Percentiles rank a stretch among this genome's conserved stretches.
Evolutionary conservation across 2,113 vertebrate genomes (phyloP).

Genomic region (Picathartes gymnocephalus): DNA sequence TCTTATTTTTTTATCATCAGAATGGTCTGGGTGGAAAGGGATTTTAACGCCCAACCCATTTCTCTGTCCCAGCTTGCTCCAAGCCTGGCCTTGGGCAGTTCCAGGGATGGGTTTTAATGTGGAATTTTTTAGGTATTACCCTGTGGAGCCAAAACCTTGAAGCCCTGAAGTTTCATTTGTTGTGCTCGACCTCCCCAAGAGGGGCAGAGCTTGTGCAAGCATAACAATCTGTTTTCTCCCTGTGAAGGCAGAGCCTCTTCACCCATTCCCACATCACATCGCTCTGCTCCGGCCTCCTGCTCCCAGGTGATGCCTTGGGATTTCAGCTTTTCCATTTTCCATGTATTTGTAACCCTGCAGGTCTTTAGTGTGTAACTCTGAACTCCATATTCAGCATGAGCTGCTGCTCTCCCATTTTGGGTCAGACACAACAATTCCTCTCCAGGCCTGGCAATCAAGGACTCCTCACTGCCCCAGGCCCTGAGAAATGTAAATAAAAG

Average conservation of each 20-base stretch:
- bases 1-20: neutral
- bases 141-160: too few species aligned
- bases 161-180: too few species aligned
- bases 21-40: neutral
- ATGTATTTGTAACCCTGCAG: neutral
- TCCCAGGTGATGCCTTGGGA: neutral
- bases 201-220: neutral
- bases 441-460: neutral
- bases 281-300: neutral
- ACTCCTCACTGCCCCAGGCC: neutral
- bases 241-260: neutral
- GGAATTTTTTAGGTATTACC: too few species aligned
- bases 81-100: neutral
- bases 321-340: neutral
- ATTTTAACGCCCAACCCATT: neutral
- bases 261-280: neutral
- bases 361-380: neutral
- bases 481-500: neutral
- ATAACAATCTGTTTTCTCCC: neutral
- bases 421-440: neutral
- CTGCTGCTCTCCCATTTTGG: neutral
- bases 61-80: neutral
- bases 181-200: rapidly evolving
- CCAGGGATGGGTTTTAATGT: neutral
- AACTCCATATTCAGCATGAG: neutral